phyloP scores from a whole-genome alignment of 2,888 invertebrate genomes.

The Drepanosiphum platanoidis region DNA sequence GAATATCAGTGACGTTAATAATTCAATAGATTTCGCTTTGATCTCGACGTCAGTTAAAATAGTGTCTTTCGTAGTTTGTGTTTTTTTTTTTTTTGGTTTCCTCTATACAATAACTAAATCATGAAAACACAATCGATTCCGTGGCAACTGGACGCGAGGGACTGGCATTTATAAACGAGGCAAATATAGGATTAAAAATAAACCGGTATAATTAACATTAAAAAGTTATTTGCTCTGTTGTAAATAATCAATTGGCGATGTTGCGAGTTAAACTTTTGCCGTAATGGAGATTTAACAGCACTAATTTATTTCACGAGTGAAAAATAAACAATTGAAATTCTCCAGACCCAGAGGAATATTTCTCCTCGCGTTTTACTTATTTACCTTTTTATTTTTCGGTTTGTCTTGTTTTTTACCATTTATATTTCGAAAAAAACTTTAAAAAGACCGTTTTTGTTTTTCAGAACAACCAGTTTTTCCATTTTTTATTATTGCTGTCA shows the following conservation, averaged over 20 bases:
- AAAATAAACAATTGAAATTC: neutral
- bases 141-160: too few relatives aligned
- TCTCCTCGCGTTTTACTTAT: neutral
- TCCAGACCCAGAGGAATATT: neutral
- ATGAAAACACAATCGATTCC: too few relatives aligned
- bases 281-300: neutral
- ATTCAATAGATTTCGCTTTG: too few relatives aligned
- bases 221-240: neutral
- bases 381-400: neutral
- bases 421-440: neutral
- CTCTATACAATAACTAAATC: too few relatives aligned
- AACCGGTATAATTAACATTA: neutral
- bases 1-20: too few relatives aligned
- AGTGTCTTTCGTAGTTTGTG: too few relatives aligned
- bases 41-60: too few relatives aligned
- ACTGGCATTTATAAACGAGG: too few relatives aligned
- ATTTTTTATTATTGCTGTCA: neutral
- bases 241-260: neutral
- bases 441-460: neutral
- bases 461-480: neutral
- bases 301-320: neutral
- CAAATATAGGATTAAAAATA: neutral
- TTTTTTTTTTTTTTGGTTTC: too few relatives aligned
- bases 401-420: neutral
- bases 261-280: neutral